phyloP scores from a whole-genome alignment of 1,140 invertebrate genomes.

The Lucilia cuprina region DNA sequence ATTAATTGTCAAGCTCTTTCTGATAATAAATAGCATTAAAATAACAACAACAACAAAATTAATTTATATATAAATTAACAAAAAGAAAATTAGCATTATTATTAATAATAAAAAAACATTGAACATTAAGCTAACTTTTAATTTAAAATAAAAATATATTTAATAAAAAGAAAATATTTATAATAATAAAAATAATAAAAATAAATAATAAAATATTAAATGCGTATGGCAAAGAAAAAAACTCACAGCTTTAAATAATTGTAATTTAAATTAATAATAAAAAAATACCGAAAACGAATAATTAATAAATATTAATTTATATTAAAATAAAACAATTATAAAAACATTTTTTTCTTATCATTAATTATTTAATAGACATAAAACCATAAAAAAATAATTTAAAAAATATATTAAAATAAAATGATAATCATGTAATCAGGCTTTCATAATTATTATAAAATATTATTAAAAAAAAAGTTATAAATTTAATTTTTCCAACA shows the following conservation, averaged over 20 bases:
- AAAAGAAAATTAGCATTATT: conserved; percentile 11
- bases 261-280: conserved; percentile 48
- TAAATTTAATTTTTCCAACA: too few relatives aligned
- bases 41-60: conserved; percentile 5
- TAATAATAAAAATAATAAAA: conserved; percentile 4
- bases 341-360: not conserved
- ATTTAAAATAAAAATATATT: not conserved
- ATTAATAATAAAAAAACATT: not conserved
- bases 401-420: conserved; percentile 16
- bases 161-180: not conserved
- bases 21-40: conserved; percentile 30
- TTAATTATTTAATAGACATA: not conserved
- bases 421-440: conserved; percentile 39
- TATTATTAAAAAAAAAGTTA: too few relatives aligned
- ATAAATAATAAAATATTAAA: conserved; percentile 15
- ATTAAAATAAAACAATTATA: not conserved
- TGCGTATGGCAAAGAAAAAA: conserved; percentile 43
- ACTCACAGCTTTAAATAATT: conserved; percentile 60
- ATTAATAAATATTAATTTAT: not conserved
- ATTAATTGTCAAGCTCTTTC: conserved; percentile 33
- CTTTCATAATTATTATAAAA: conserved; percentile 42
- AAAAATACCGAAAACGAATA: conserved; percentile 54
- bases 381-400: not conserved
- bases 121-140: not conserved
- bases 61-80: conserved; percentile 6